A percentile compares a stretch with the other conserved stretches of the same genome.
These are phyloP conservation scores for Dicaeum eximium DNA, from an alignment of 2,113 vertebrate genomes.

Conservation along the genomic window DNA sequence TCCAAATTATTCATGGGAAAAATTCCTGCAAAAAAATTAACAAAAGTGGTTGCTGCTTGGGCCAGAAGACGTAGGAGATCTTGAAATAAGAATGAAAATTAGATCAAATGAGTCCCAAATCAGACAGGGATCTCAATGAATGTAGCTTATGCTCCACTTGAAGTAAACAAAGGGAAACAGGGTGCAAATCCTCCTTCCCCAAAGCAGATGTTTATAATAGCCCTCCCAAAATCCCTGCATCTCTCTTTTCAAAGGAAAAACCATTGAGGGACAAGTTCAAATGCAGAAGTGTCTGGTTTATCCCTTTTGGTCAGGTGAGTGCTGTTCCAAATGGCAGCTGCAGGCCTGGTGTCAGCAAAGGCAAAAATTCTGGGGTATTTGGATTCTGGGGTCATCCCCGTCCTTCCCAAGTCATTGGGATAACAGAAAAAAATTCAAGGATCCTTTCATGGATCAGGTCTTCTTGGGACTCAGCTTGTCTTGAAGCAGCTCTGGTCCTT, in stretches of 20 bases:
- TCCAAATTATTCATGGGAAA: not conserved
- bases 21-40: not conserved
- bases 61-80: not conserved
- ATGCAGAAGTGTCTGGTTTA: not conserved
- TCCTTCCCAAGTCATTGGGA: not conserved
- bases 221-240: not conserved
- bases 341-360: not conserved
- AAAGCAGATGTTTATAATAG: not conserved
- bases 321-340: not conserved
- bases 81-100: not conserved
- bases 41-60: not conserved
- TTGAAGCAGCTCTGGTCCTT: not conserved
- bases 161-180: not conserved
- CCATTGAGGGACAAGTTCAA: not conserved
- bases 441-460: not conserved
- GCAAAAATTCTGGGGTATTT: not conserved
- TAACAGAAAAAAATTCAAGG: not conserved
- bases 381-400: not conserved
- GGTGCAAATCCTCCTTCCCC: not conserved
- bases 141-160: not conserved
- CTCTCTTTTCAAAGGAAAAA: not conserved
- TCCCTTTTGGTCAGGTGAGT: not conserved
- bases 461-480: not conserved
- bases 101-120: not conserved
- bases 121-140: not conserved